Evolutionary conservation across 1,140 invertebrate species (phyloP).

Genomic region (Drosophila punjabiensis): DNA sequence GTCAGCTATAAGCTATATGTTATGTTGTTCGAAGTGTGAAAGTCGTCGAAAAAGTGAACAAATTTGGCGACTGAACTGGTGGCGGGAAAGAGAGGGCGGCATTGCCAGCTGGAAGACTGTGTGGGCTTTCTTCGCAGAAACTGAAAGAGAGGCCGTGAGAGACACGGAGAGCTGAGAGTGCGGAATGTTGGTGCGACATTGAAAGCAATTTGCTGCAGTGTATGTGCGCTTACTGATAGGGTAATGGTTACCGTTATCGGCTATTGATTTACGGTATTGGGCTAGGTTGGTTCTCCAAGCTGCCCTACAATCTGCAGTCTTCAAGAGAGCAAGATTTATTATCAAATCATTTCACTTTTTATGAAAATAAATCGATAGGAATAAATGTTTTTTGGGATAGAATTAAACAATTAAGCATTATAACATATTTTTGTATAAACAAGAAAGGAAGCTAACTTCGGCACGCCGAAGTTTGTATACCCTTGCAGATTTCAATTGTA

Average conservation of each 20-base stretch:
- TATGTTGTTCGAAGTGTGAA: slow-evolving; percentile 46
- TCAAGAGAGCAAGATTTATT: background rate
- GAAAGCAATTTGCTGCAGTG: slow-evolving; percentile 43
- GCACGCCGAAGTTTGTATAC: too few species aligned
- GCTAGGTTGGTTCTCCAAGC: slow-evolving; percentile 17
- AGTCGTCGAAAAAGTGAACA: slow-evolving; percentile 56
- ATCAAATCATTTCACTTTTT: background rate
- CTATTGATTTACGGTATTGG: slow-evolving; percentile 59
- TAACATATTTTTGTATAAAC: too few species aligned
- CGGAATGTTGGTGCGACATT: slow-evolving; percentile 54
- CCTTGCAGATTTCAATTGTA: too few species aligned
- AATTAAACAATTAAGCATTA: too few species aligned
- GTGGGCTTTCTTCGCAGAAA: slow-evolving; percentile 36
- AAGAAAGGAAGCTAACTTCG: too few species aligned
- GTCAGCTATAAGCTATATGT: slow-evolving; percentile 7
- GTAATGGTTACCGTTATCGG: slow-evolving; percentile 69
- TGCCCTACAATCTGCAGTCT: slow-evolving; percentile 20
- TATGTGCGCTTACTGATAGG: slow-evolving; percentile 56
- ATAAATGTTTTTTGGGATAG: too few species aligned
- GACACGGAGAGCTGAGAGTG: slow-evolving; percentile 11
- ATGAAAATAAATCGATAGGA: too few species aligned
- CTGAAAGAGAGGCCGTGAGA: slow-evolving; percentile 22
- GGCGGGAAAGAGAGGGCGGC: slow-evolving; percentile 5
- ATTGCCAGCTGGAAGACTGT: slow-evolving; percentile 29
- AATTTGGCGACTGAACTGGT: slow-evolving; percentile 19